Conservation (phyloP, 1,140 invertebrate genomes). For the Drosophila paulistorum region DNA sequence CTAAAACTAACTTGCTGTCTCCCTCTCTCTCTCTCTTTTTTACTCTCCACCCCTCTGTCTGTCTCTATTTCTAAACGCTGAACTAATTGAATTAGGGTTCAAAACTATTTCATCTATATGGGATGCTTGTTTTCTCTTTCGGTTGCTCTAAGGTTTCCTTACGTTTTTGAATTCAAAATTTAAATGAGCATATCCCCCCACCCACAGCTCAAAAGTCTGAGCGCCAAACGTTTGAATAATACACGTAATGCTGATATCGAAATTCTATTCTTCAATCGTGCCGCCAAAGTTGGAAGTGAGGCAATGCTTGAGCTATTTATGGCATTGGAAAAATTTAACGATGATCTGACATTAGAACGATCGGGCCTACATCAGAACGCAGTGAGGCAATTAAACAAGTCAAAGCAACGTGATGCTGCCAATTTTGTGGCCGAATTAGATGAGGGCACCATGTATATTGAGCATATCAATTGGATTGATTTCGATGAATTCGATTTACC, state of each 20-base stretch:
- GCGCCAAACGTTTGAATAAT: constrained; percentile 87
- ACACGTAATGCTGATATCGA: constrained; percentile 86
- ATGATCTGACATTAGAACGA: constrained; percentile 68
- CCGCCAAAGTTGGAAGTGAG: constrained; percentile 94
- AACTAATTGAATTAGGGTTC: too few species aligned
- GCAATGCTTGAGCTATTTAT: constrained; percentile 93
- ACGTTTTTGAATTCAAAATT: not conserved
- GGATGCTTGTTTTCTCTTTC: not conserved
- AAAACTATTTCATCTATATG: not conserved
- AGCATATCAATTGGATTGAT: constrained; percentile 84
- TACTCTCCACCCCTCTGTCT: too few species aligned
- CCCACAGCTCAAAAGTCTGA: constrained; percentile 59
- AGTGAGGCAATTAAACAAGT: constrained; percentile 32
- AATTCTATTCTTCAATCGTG: constrained; percentile 91
- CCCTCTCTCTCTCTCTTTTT: not conserved
- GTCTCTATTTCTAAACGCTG: too few species aligned
- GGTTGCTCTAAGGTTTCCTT: not conserved
- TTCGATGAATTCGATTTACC: constrained; percentile 88
- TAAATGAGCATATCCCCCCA: not conserved
- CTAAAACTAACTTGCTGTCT: too few species aligned
- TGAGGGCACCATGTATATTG: constrained; percentile 66
- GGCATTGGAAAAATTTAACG: constrained; percentile 80
- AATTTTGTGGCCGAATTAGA: constrained; percentile 48
- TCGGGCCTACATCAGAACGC: constrained; percentile 30
- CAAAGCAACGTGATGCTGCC: constrained; percentile 34